Evolutionary conservation across 2,797 vertebrate genomes (phyloP).

Genomic region (Phataginus tricuspis): DNA sequence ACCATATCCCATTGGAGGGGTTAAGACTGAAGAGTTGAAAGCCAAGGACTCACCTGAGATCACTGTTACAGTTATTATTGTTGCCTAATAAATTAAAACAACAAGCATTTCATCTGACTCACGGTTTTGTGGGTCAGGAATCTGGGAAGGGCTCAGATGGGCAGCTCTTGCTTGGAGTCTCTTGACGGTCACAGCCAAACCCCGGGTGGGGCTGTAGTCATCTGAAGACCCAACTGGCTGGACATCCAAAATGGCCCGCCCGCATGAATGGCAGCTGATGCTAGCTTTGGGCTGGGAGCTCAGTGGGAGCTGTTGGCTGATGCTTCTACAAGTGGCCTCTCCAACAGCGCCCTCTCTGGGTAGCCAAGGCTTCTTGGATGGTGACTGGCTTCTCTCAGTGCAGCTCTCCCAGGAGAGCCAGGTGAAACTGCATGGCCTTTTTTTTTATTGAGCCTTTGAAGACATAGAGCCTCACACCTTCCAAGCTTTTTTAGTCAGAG

Average conservation of each 20-base stretch:
- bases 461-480: not conserved
- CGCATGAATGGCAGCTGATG: not conserved
- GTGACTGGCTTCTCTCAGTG: not conserved
- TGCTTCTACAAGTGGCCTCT: not conserved
- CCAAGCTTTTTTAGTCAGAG: not conserved
- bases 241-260: not conserved
- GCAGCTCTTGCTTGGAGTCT: not conserved
- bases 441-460: not conserved
- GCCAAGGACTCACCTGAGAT: not conserved
- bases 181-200: not conserved
- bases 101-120: not conserved
- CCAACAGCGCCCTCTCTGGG: fast-evolving
- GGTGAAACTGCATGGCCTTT: not conserved
- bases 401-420: not conserved
- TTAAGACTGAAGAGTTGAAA: not conserved
- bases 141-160: not conserved
- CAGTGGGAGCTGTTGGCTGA: fast-evolving
- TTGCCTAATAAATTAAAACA: not conserved
- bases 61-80: not conserved
- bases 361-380: not conserved
- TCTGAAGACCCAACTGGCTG: not conserved
- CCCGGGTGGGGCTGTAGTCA: fast-evolving
- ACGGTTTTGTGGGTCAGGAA: not conserved
- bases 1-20: not conserved
- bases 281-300: not conserved